A percentile compares a stretch with the other conserved stretches of the same genome.
Conservation (phyloP, 2,888 invertebrate species). For the Acholoe squamosa region DNA sequence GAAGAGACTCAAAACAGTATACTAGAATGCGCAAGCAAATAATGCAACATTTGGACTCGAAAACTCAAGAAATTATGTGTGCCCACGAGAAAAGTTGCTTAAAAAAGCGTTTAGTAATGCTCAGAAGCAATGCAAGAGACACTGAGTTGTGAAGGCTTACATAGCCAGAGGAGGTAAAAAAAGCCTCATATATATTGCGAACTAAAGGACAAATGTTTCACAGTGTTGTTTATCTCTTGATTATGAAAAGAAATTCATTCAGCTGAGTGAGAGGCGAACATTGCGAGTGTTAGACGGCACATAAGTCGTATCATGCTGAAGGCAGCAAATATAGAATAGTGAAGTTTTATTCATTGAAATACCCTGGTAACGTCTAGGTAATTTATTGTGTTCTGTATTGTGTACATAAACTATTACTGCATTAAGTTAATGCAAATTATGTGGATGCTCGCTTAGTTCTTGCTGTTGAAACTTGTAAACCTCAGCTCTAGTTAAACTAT, state of each 20-base stretch:
- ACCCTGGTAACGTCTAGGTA: background rate
- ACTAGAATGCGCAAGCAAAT: too few species aligned
- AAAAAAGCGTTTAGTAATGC: background rate
- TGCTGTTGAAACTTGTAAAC: background rate
- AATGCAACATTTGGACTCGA: too few species aligned
- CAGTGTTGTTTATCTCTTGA: background rate
- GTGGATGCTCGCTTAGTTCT: background rate
- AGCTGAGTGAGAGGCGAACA: background rate
- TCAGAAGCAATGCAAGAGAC: background rate
- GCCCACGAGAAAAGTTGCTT: background rate
- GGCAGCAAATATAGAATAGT: constrained; percentile 4
- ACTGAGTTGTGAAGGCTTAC: constrained; percentile 1
- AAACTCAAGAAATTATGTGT: background rate
- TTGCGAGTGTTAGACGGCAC: background rate
- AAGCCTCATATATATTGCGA: background rate
- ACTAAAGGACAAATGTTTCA: background rate
- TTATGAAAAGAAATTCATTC: background rate
- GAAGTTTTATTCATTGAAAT: background rate
- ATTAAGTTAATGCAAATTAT: background rate
- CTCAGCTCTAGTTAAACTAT: background rate
- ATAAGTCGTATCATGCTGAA: background rate
- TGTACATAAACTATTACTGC: background rate
- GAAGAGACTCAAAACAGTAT: too few species aligned
- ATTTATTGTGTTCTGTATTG: constrained; percentile 32
- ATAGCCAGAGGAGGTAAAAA: background rate